Evolutionary conservation across 2,113 vertebrate species (phyloP), one percentile per base, ranked within the genome.

Genomic region (Rhabdornis inornatus): DNA sequence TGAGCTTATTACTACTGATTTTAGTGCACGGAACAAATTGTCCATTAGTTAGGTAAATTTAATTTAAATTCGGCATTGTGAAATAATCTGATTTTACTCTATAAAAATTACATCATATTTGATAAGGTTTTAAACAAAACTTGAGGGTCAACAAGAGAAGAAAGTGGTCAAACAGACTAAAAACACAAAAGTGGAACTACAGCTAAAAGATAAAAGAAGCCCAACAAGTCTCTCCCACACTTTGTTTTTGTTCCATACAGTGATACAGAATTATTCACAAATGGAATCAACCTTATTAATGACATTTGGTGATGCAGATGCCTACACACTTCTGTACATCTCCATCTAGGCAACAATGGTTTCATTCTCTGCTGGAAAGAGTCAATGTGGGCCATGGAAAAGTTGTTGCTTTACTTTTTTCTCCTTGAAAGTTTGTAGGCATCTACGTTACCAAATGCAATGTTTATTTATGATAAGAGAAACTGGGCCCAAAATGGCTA

Each of bases 211-310:
- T 9, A 44, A 79, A 77, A 23, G 14, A 79, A 44, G 6, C 35
- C 5, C 11, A 53, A 9, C 3, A 87, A 77, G 40, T 13, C 1
- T 84, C 22, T 30, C 7, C 12, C 30, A 30, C 0, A 0, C 4
- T 53, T 27, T 4, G 0, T 14, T 59, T 90, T 53, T 82, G 11
- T 33, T 83, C 31, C 22, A 23, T 53, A 17, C 3, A 75, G 13
- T 31, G 20, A 55, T 42, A 20, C 4, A 13, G 28, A 49, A 50
- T 60, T 63, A 74, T 78, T 83, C 14, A 40, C 4, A 94, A 57
- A 78, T 8, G 21, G 22, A 78, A 52, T 8, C 22, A 82, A 37
- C 2, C 7, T 33, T 74, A 15, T 33, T 50, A 55, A 60, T 64
- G 33, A 33, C 4, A 7, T 53, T 89, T 68, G 42, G 15, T 28